A percentile compares a stretch with the other conserved stretches of the same genome.
Conservation (phyloP, 2,797 vertebrate species). For the Phyllotis vaccarum region DNA sequence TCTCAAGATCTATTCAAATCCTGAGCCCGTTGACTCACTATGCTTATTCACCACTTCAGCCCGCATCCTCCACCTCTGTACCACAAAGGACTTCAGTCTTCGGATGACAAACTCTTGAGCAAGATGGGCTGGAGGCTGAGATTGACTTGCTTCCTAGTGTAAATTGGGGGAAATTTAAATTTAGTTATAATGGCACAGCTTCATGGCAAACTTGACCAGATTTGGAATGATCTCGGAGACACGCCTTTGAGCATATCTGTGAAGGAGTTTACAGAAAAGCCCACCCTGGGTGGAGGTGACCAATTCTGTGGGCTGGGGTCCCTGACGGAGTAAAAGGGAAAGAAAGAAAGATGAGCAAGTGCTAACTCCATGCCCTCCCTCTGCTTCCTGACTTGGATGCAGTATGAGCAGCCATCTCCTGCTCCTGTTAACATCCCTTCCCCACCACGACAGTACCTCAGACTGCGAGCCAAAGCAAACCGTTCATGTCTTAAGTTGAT, state of each 20-base stretch:
- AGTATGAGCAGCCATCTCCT: neutral
- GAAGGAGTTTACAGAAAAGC: neutral
- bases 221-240: neutral
- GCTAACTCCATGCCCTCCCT: too few species aligned
- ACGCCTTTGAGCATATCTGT: neutral
- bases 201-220: neutral
- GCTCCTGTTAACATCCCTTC: neutral
- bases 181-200: neutral
- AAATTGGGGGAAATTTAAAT: neutral
- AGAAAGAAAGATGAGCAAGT: neutral
- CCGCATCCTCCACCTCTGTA: neutral
- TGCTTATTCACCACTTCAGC: constrained; percentile 26
- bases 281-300: neutral
- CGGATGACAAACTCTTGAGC: neutral
- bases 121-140: neutral
- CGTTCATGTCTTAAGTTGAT: neutral
- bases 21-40: constrained; percentile 30
- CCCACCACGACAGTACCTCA: neutral
- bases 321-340: neutral
- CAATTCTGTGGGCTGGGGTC: neutral
- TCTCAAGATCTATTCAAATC: constrained; percentile 39
- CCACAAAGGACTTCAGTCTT: neutral
- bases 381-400: neutral
- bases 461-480: neutral
- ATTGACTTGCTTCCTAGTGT: neutral